Conservation (phyloP, 2,888 invertebrate species). For the Drosophila falleni region DNA sequence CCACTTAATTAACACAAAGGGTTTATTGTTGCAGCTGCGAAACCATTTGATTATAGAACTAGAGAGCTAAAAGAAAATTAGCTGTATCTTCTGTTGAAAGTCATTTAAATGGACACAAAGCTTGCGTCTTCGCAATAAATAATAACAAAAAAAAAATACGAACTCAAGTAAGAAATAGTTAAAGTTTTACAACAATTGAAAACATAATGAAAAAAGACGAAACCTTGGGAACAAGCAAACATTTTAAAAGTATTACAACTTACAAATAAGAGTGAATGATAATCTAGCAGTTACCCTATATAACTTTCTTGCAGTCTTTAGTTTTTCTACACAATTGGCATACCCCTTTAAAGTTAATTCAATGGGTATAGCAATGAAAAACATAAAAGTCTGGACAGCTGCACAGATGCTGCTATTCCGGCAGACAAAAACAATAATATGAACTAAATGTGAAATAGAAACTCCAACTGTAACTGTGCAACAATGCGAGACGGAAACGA, state of each 20-base stretch:
- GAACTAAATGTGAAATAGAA: slow-evolving; percentile 32
- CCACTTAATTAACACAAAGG: slow-evolving; percentile 56
- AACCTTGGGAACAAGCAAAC: not conserved
- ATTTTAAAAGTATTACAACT: slow-evolving; percentile 4
- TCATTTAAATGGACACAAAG: not conserved
- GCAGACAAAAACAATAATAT: slow-evolving; percentile 19
- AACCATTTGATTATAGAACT: slow-evolving; percentile 2
- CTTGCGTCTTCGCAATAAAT: not conserved
- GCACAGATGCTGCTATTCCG: slow-evolving; percentile 30
- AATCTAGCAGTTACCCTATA: not conserved
- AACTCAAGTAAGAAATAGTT: not conserved
- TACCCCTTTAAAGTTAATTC: not conserved
- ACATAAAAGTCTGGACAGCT: slow-evolving; percentile 1
- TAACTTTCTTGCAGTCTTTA: no score
- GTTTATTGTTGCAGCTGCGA: slow-evolving; percentile 36
- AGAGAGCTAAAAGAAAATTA: not conserved
- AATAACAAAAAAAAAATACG: not conserved
- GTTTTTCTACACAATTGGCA: not conserved
- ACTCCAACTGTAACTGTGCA: slow-evolving; percentile 37
- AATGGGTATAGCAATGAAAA: not conserved
- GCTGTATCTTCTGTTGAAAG: not conserved
- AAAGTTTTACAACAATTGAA: slow-evolving; percentile 1
- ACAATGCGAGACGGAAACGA: slow-evolving; percentile 31
- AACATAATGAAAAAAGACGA: not conserved
- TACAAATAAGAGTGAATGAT: not conserved